phyloP scores from a whole-genome alignment of 1,140 invertebrate genomes.

The Neodiprion fabricii region DNA sequence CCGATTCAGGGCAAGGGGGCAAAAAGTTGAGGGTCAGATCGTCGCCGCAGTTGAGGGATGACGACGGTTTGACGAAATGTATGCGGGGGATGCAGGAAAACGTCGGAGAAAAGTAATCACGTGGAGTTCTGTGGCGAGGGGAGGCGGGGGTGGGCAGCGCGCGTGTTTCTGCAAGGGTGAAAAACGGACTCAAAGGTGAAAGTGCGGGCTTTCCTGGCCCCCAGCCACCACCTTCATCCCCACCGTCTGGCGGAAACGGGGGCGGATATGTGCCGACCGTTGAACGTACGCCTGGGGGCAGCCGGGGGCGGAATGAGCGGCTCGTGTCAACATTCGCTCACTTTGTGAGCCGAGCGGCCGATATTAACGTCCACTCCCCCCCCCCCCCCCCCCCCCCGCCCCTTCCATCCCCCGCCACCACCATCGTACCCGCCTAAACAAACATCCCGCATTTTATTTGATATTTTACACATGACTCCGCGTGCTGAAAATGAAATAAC shows the following conservation, averaged over 20 bases:
- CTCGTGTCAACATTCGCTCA: conserved; percentile 58
- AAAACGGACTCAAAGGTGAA: not conserved
- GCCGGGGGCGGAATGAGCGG: conserved; percentile 44
- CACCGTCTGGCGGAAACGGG: too few relatives aligned
- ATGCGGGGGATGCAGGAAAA: not conserved
- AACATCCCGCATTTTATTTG: not conserved
- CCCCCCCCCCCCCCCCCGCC: conserved; percentile 16
- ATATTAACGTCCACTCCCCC: conserved; percentile 54
- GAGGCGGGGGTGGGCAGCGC: conserved; percentile 2
- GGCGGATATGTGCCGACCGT: not conserved
- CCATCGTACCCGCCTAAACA: not conserved
- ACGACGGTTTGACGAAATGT: too few relatives aligned
- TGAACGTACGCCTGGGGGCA: not conserved
- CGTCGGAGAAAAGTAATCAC: conserved; percentile 36
- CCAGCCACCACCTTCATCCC: not conserved
- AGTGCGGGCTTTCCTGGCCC: not conserved
- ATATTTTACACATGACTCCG: conserved; percentile 3
- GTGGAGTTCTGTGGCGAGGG: not conserved
- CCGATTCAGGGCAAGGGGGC: too few relatives aligned
- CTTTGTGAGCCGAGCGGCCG: conserved; percentile 50
- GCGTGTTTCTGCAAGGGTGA: conserved; percentile 16
- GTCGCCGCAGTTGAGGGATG: too few relatives aligned
- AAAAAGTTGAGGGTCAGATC: too few relatives aligned
- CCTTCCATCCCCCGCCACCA: conserved; percentile 1
- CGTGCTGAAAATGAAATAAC: not conserved